phyloP scores from a whole-genome alignment of 2,888 invertebrate genomes.

The Hylaea fasciaria region DNA sequence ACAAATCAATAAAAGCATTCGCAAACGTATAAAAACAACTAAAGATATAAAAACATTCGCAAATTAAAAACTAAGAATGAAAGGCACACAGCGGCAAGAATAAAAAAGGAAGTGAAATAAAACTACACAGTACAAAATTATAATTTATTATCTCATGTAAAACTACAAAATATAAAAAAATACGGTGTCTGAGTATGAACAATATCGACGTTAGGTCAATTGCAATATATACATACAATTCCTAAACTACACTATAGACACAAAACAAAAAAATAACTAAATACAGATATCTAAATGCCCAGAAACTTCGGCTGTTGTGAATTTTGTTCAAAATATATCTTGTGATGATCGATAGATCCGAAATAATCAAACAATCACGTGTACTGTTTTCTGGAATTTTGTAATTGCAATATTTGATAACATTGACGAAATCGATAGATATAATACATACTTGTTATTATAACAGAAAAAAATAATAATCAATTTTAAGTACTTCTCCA shows the following conservation, averaged over 20 bases:
- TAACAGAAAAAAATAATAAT: slow-evolving; percentile 9
- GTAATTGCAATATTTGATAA: no score
- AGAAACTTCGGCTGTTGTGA: slow-evolving; percentile 22
- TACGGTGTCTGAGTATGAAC: slow-evolving; percentile 73
- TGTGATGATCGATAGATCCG: background rate
- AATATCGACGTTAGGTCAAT: slow-evolving; percentile 30
- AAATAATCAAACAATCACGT: background rate
- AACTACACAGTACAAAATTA: slow-evolving; percentile 71
- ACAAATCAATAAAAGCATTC: background rate
- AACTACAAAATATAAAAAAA: slow-evolving; percentile 73
- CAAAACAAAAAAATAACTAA: slow-evolving; percentile 10
- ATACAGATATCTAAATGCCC: slow-evolving; percentile 8
- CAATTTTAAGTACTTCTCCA: slow-evolving; percentile 37
- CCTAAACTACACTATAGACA: slow-evolving; percentile 20
- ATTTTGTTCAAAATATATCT: background rate
- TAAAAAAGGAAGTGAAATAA: slow-evolving; percentile 47
- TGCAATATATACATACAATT: slow-evolving; percentile 49
- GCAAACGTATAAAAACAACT: background rate
- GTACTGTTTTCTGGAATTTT: background rate
- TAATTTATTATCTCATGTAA: slow-evolving; percentile 78
- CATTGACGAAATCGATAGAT: slow-evolving; percentile 26
- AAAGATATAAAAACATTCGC: background rate
- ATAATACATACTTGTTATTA: slow-evolving; percentile 16
- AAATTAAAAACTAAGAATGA: background rate
- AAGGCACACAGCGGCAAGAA: slow-evolving; percentile 4